phyloP scores from a whole-genome alignment of 2,888 invertebrate genomes.

The Poecilus cupreus region DNA sequence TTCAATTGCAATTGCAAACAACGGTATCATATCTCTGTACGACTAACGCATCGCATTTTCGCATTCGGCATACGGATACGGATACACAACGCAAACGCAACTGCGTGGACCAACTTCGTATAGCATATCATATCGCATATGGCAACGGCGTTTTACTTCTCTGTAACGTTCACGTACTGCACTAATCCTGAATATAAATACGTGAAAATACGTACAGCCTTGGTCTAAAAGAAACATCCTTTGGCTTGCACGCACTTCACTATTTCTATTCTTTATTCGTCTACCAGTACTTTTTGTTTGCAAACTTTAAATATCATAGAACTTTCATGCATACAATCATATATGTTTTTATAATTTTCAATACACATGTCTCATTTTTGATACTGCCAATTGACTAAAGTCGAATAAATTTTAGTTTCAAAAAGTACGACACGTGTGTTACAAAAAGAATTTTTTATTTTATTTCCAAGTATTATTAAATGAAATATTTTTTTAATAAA shows the following conservation, averaged over 20 bases:
- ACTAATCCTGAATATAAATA: constrained; percentile 3
- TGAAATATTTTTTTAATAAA: not conserved
- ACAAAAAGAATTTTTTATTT: not conserved
- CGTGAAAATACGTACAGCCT: constrained; percentile 5
- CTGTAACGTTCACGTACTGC: not conserved
- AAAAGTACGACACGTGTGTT: constrained; percentile 33
- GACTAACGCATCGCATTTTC: constrained; percentile 51
- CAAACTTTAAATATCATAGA: no score
- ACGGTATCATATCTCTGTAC: constrained; percentile 57
- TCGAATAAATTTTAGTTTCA: constrained; percentile 40
- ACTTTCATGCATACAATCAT: no score
- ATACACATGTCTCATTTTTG: constrained; percentile 37
- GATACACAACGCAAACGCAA: constrained; percentile 28
- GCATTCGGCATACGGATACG: constrained; percentile 39
- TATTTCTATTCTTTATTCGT: not conserved
- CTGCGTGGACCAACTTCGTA: constrained; percentile 19
- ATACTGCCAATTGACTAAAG: constrained; percentile 43
- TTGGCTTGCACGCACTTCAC: constrained; percentile 1
- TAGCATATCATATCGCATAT: not conserved
- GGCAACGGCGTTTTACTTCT: not conserved
- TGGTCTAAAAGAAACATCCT: constrained; percentile 42
- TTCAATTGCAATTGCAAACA: constrained; percentile 40
- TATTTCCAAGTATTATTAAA: not conserved
- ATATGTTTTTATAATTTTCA: not conserved
- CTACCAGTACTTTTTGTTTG: no score